A percentile compares a stretch with the other conserved stretches of the same genome.
phyloP scores from a whole-genome alignment of 2,888 invertebrate species.

The Eilema caniola region DNA sequence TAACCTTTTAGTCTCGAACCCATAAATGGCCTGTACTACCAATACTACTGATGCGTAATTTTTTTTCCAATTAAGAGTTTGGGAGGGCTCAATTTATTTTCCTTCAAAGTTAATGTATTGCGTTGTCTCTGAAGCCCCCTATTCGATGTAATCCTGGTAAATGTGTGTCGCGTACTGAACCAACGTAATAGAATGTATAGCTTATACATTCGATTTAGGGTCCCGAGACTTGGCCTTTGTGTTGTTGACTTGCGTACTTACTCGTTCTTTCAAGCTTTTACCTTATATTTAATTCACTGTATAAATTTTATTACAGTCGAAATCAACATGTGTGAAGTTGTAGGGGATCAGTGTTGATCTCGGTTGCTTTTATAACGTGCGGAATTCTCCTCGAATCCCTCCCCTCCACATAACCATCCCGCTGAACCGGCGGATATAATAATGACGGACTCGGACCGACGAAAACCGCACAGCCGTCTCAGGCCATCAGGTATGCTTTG shows the following conservation, averaged over 20 bases:
- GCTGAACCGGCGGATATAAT: no score
- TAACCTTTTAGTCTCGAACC: no score
- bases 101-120: neutral
- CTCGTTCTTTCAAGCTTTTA: neutral
- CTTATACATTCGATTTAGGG: neutral
- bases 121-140: constrained; percentile 4
- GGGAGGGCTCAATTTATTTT: neutral
- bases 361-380: no score
- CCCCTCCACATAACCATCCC: no score
- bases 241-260: constrained; percentile 3
- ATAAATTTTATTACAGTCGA: neutral
- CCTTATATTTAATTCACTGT: constrained; percentile 4
- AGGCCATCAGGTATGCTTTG: no score
- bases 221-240: neutral
- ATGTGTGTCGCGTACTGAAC: neutral
- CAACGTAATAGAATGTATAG: constrained; percentile 24
- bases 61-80: neutral
- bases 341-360: neutral
- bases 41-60: neutral
- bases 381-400: no score
- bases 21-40: no score
- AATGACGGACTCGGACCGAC: no score
- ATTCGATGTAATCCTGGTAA: constrained; percentile 7
- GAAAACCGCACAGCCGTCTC: no score
- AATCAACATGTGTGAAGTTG: neutral